Percentiles rank a stretch among this genome's conserved stretches.
Conservation (phyloP, 2,797 vertebrate genomes). For the Chelon labrosus region DNA sequence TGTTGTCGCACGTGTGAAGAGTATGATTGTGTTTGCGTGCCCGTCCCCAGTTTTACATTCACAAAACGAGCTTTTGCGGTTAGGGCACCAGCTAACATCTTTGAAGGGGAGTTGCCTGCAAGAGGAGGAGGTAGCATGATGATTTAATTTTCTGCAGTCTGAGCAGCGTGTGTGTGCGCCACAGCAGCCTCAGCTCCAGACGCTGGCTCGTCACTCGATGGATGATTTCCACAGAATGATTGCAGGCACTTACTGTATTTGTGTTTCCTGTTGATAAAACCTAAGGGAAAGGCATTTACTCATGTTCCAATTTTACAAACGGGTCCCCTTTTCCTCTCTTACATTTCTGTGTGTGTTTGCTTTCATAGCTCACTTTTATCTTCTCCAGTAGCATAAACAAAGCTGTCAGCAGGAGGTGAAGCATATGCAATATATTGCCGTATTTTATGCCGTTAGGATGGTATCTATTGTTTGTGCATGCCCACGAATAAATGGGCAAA, state of each 20-base stretch:
- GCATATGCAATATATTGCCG: conserved; percentile 17
- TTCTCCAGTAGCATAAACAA: conserved; percentile 28
- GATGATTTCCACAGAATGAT: conserved; percentile 15
- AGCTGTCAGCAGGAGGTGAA: conserved; percentile 40
- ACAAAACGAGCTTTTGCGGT: conserved; percentile 3
- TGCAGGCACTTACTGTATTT: conserved; percentile 19
- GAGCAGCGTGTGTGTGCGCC: conserved; percentile 52
- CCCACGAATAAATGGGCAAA: not conserved
- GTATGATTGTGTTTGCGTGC: not conserved
- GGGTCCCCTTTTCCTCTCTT: conserved; percentile 2
- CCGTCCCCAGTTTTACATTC: conserved; percentile 8
- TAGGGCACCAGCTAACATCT: not conserved
- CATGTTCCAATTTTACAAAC: conserved; percentile 22
- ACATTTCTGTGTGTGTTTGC: conserved; percentile 6
- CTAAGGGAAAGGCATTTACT: conserved; percentile 10
- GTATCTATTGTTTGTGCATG: conserved; percentile 6
- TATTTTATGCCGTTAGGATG: conserved; percentile 11
- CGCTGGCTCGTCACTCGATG: conserved; percentile 42
- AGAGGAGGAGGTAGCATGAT: conserved; percentile 43
- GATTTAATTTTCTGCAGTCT: conserved; percentile 70
- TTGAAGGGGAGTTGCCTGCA: not conserved
- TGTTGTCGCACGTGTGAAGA: not conserved
- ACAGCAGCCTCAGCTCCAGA: conserved; percentile 36
- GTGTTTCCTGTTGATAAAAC: conserved; percentile 31
- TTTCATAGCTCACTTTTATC: conserved; percentile 32